Conservation (phyloP, 2,888 invertebrate species). For the Lithophane semibrunnea region DNA sequence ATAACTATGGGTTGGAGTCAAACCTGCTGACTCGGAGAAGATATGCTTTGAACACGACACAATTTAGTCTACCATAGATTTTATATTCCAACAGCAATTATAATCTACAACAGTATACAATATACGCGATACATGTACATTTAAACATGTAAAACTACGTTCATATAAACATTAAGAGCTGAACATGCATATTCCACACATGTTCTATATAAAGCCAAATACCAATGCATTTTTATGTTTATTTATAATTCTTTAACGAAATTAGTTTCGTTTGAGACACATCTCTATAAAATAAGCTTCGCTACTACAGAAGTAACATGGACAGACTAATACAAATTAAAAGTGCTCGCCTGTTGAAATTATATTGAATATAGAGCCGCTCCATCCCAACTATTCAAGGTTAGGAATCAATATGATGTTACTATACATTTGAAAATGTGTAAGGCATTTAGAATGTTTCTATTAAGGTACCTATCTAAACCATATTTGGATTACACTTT, state of each 20-base stretch:
- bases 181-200: conserved; percentile 86
- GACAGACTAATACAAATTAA: conserved; percentile 49
- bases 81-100: conserved; percentile 80
- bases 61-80: conserved; percentile 78
- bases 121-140: conserved; percentile 76
- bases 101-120: conserved; percentile 82
- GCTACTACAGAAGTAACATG: conserved; percentile 63
- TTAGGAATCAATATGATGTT: not conserved
- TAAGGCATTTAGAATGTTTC: not conserved
- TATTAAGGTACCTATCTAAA: not conserved
- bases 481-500: not conserved
- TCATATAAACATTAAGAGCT: conserved; percentile 86
- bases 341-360: conserved; percentile 52
- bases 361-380: conserved; percentile 23
- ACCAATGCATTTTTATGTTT: conserved; percentile 90
- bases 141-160: conserved; percentile 76
- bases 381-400: not conserved
- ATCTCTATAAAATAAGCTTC: conserved; percentile 64
- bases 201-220: conserved; percentile 90
- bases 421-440: not conserved
- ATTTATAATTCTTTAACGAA: conserved; percentile 80
- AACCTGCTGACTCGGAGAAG: conserved; percentile 77
- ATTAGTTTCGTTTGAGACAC: conserved; percentile 68
- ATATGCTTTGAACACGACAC: conserved; percentile 87
- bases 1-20: conserved; percentile 72